Percentiles rank a stretch among this genome's conserved stretches.
Evolutionary conservation across 2,888 invertebrate species (phyloP).

Genomic region (Brachylomia viminalis): DNA sequence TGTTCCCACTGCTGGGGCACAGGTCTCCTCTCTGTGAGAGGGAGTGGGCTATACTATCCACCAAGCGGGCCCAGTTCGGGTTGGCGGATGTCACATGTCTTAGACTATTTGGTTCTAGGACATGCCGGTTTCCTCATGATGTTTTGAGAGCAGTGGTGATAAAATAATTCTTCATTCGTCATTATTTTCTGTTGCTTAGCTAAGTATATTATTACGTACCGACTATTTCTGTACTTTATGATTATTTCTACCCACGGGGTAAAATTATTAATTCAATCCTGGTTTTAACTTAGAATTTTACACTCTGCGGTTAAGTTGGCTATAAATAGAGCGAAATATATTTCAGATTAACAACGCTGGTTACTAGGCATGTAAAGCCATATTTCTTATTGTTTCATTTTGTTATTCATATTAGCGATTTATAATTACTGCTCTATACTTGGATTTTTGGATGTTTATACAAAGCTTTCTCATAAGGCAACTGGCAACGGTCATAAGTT

Average conservation of each 20-base stretch:
- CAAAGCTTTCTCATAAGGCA: slow-evolving; percentile 3
- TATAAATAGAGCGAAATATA: slow-evolving; percentile 26
- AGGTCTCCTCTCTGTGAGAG: too few relatives aligned
- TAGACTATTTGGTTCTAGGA: too few relatives aligned
- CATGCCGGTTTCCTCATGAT: too few relatives aligned
- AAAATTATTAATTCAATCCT: not conserved
- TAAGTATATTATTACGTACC: not conserved
- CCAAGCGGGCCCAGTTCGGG: too few relatives aligned
- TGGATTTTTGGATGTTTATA: not conserved
- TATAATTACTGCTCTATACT: not conserved
- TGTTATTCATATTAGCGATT: slow-evolving; percentile 1
- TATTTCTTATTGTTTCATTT: slow-evolving; percentile 1
- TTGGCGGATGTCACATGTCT: too few relatives aligned
- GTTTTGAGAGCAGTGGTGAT: too few relatives aligned
- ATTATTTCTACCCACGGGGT: slow-evolving; percentile 4
- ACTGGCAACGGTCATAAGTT: slow-evolving; percentile 44
- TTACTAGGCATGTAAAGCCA: slow-evolving; percentile 7
- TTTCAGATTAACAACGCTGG: not conserved
- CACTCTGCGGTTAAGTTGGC: slow-evolving; percentile 31
- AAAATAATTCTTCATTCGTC: too few relatives aligned
- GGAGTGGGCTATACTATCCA: too few relatives aligned
- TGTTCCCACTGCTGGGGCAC: too few relatives aligned
- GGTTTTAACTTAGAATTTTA: slow-evolving; percentile 28
- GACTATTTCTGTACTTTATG: not conserved
- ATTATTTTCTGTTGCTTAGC: not conserved